Evolutionary conservation across 2,888 invertebrate genomes (phyloP).

Genomic region (Eupelmus urozonus): DNA sequence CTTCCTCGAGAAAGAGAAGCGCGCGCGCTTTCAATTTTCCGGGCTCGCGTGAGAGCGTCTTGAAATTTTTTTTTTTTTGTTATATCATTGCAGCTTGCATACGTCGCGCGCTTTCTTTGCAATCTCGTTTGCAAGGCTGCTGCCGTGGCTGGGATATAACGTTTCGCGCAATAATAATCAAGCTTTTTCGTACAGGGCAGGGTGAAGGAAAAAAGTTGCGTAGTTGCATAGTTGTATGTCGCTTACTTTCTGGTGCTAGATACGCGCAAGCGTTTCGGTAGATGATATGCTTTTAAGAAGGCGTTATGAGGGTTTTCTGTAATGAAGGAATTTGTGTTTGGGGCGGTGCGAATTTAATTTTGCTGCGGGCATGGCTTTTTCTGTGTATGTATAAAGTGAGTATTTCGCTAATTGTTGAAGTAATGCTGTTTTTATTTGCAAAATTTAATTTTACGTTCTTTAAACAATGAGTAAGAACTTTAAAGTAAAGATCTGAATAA

Average conservation of each 20-base stretch:
- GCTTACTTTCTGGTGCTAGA: too few species aligned
- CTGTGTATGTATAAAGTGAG: not conserved
- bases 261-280: too few species aligned
- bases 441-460: too few species aligned
- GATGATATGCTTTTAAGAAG: too few species aligned
- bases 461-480: too few species aligned
- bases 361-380: not conserved
- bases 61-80: slow-evolving; percentile 23
- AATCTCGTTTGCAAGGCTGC: slow-evolving; percentile 24
- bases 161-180: slow-evolving; percentile 21
- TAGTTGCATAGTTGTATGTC: too few species aligned
- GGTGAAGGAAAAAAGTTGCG: slow-evolving; percentile 2
- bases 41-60: slow-evolving; percentile 43
- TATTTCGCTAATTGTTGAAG: too few species aligned
- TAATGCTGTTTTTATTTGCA: too few species aligned
- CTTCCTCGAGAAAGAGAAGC: slow-evolving; percentile 66
- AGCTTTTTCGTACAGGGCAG: not conserved
- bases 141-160: not conserved
- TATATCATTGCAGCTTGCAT: not conserved
- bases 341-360: too few species aligned
- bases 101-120: not conserved
- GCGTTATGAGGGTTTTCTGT: too few species aligned
- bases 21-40: slow-evolving; percentile 74
- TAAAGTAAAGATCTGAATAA: too few species aligned
- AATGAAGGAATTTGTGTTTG: too few species aligned